A percentile compares a stretch with the other conserved stretches of the same genome.
These are phyloP conservation scores for Narcine bancroftii DNA, from an alignment of 2,113 vertebrate species.

Conservation along the genomic window DNA sequence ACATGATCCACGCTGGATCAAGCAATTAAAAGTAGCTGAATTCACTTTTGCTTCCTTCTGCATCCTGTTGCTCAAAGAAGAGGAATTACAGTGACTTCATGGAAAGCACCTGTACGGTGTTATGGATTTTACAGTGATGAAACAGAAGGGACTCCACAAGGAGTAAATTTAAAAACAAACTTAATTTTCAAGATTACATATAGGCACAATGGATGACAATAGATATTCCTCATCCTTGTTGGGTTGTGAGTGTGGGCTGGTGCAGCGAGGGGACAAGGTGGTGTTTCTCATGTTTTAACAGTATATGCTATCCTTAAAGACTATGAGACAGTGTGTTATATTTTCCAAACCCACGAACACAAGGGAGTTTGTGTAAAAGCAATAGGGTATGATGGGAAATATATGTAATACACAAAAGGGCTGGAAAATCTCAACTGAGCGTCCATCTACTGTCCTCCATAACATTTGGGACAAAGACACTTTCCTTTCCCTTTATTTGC, in stretches of 20 bases:
- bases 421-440: too few species aligned
- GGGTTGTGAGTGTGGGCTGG: neutral
- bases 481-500: too few species aligned
- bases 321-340: neutral
- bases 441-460: too few species aligned
- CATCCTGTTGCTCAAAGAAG: neutral
- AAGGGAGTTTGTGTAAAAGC: neutral
- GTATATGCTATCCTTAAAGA: neutral
- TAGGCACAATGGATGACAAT: neutral
- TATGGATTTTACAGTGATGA: neutral
- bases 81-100: neutral
- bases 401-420: too few species aligned
- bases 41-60: neutral
- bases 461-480: too few species aligned
- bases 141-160: neutral
- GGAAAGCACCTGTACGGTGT: neutral
- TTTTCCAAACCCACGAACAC: neutral
- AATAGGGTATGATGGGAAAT: too few species aligned
- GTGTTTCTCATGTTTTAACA: neutral
- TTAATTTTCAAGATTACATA: neutral
- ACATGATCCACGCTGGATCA: neutral
- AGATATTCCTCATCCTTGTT: neutral
- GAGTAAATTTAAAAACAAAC: neutral
- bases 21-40: neutral
- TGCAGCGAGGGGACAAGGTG: too few species aligned